Conservation (phyloP, 1,140 invertebrate genomes). For the Agrypnia vestita region DNA sequence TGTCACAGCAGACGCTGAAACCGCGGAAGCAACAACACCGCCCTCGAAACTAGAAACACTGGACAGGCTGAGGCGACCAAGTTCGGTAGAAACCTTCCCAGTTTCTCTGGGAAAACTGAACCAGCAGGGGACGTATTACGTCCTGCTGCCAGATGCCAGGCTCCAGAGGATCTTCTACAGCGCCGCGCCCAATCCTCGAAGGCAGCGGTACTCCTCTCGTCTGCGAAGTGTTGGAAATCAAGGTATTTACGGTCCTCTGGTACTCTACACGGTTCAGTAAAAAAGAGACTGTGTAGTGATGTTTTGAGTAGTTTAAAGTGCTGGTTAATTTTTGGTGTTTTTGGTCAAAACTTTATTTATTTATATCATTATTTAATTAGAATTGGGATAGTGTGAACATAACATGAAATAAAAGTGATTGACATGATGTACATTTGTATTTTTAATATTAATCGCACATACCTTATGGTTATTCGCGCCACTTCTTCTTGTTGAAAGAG, state of each 20-base stretch:
- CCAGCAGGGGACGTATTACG: slow-evolving; percentile 45
- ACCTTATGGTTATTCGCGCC: too few relatives aligned
- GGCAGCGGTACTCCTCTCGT: slow-evolving; percentile 42
- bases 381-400: too few relatives aligned
- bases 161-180: slow-evolving; percentile 51
- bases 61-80: neutral
- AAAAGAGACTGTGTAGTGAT: neutral
- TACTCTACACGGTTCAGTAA: slow-evolving; percentile 46
- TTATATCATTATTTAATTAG: too few relatives aligned
- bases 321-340: neutral
- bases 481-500: too few relatives aligned
- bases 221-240: slow-evolving; percentile 31
- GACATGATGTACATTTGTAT: too few relatives aligned
- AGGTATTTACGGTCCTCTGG: slow-evolving; percentile 20
- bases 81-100: neutral
- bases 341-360: too few relatives aligned
- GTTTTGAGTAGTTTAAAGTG: neutral
- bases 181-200: slow-evolving; percentile 29
- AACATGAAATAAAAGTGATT: too few relatives aligned
- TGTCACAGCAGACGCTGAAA: neutral
- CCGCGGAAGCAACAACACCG: neutral
- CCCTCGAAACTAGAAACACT: neutral
- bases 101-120: neutral
- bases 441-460: too few relatives aligned
- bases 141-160: slow-evolving; percentile 46